Conservation (phyloP, 2,113 vertebrate species). For the Microcebus lehilahytsara region DNA sequence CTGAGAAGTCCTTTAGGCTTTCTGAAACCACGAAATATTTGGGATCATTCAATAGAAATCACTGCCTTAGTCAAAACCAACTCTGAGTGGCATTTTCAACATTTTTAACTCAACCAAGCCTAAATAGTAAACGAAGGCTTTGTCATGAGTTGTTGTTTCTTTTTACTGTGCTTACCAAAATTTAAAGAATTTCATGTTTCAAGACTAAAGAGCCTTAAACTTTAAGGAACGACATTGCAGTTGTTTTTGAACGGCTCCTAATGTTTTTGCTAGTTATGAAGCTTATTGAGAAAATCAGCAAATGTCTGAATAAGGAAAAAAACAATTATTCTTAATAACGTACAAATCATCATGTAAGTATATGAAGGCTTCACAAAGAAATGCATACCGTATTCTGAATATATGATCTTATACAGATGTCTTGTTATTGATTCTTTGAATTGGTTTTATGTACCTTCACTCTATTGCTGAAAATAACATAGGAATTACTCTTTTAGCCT, state of each 20-base stretch:
- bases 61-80: background rate
- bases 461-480: background rate
- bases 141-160: background rate
- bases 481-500: background rate
- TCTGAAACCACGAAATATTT: background rate
- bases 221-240: background rate
- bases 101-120: background rate
- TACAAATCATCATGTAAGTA: background rate
- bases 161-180: conserved; percentile 10
- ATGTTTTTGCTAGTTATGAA: background rate
- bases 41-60: background rate
- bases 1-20: background rate
- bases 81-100: background rate
- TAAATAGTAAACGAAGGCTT: background rate
- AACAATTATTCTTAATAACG: background rate
- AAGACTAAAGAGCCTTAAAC: background rate
- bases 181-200: background rate
- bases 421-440: conserved; percentile 30
- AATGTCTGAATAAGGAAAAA: background rate
- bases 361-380: background rate
- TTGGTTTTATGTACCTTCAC: background rate
- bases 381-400: background rate
- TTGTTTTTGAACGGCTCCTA: background rate
- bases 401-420: background rate
- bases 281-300: background rate